Evolutionary conservation across 2,113 vertebrate species (phyloP), one percentile per base, ranked within the genome.

Genomic region (Tapirus terrestris): DNA sequence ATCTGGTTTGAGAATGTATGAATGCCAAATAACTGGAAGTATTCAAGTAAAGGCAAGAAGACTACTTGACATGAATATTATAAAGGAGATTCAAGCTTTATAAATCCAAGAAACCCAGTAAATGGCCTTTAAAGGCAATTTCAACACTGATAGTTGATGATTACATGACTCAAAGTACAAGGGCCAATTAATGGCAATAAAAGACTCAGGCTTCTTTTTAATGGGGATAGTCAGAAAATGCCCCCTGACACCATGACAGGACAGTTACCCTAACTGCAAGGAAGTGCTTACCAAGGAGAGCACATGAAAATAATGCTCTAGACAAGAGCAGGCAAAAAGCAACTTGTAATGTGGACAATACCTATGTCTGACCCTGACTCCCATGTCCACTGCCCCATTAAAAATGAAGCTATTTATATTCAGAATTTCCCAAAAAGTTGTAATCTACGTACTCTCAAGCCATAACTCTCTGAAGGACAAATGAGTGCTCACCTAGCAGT

Each of bases 61-160:
- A 67, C 8, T 33, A 79, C 27, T 91, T 81, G 33, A 68, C 12
- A 23, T n/a, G 12, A 82, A 70, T 73, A 80, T 58, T 25, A 60
- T 48, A 92, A 93, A 53, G 45, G 33, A 39, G 14, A 91, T 91
- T 11, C 3, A 3, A 95, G 18, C 16, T 31, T 75, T 68, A 39
- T 33, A 68, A 83, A 84, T 65, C 33, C 5, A 81, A 95, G 45
- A 45, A 76, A 76, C 23, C 60, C 11, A 0, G 25, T 85, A 67
- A 76, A 61, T 91, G 67, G 56, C 31, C 31, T 76, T 60, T 86
- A 88, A 83, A 92, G 51, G 43, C 25, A 20, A 61, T 94, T 93
- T 92, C 77, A 60, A 91, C n/a, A 89, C 21, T 29, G 20, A 72
- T 17, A 58, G 51, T 63, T 93, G 91, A 94, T 89, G n/a, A 96